Evolutionary conservation across 2,797 vertebrate species (phyloP).

Genomic region (Arctocebus calabarensis): DNA sequence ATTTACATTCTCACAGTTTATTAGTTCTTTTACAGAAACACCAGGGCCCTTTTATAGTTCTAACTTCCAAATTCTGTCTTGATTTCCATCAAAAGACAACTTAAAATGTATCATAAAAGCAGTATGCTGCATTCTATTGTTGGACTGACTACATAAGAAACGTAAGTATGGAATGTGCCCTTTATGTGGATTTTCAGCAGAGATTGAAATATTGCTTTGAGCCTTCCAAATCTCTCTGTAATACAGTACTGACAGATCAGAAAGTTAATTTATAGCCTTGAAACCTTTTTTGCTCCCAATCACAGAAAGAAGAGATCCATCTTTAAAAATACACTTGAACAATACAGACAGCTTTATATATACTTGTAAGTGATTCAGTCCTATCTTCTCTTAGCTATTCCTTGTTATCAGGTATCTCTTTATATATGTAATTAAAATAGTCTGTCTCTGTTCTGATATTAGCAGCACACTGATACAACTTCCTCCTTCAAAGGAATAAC

Average conservation of each 20-base stretch:
- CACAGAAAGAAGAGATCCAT: not conserved
- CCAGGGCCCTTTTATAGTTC: not conserved
- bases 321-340: constrained; percentile 58
- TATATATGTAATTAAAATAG: constrained; percentile 81
- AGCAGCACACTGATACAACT: constrained; percentile 44
- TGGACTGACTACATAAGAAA: constrained; percentile 59
- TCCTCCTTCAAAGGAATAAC: constrained; percentile 67
- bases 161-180: constrained; percentile 53
- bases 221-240: constrained; percentile 72
- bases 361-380: constrained; percentile 42
- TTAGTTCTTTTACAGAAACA: constrained; percentile 3
- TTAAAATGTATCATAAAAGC: constrained; percentile 11
- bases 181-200: constrained; percentile 65
- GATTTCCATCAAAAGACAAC: constrained; percentile 9
- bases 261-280: constrained; percentile 78
- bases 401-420: constrained; percentile 55
- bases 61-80: constrained; percentile 37
- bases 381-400: constrained; percentile 34
- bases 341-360: constrained; percentile 47
- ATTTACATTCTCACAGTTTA: not conserved
- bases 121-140: constrained; percentile 13
- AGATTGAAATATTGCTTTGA: constrained; percentile 75
- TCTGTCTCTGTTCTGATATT: constrained; percentile 69
- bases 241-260: constrained; percentile 67
- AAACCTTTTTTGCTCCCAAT: constrained; percentile 56